Conservation (phyloP, 2,888 invertebrate species). For the Tiliacea aurago region DNA sequence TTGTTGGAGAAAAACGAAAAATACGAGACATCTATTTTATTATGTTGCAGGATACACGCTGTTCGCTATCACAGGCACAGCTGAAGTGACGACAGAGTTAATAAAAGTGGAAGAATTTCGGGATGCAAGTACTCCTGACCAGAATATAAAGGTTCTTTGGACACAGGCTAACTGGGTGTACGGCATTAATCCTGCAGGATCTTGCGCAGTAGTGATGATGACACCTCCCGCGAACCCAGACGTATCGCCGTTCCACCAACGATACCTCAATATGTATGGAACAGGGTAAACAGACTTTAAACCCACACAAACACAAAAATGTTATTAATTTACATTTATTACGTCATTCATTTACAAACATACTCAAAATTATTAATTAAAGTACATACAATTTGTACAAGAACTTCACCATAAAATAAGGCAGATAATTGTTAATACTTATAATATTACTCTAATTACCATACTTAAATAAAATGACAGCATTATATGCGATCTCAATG, state of each 20-base stretch:
- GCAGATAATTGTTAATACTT: constrained; percentile 84
- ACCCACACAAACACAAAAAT: constrained; percentile 44
- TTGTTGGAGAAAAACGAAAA: not conserved
- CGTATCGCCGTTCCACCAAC: constrained; percentile 73
- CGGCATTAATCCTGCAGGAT: constrained; percentile 80
- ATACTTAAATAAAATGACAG: constrained; percentile 76
- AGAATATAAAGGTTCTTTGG: constrained; percentile 70
- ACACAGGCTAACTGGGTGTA: constrained; percentile 63
- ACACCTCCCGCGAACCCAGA: constrained; percentile 72
- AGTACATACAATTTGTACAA: constrained; percentile 89
- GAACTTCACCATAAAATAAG: constrained; percentile 72
- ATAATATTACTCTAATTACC: constrained; percentile 70
- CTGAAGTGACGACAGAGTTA: constrained; percentile 69
- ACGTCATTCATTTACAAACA: constrained; percentile 87
- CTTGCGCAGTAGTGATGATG: constrained; percentile 73
- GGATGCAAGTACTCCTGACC: constrained; percentile 45
- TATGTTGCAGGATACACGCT: constrained; percentile 76
- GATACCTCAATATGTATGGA: constrained; percentile 36
- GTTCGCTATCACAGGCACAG: constrained; percentile 76
- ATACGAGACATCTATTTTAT: not conserved
- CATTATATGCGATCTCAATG: constrained; percentile 86
- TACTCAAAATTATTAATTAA: constrained; percentile 78
- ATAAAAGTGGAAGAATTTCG: constrained; percentile 77
- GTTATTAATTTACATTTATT: constrained; percentile 88
- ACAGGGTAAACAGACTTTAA: not conserved